These are phyloP conservation scores for Pipistrellus nathusii DNA, from an alignment of 2,797 vertebrate species.

Conservation along the genomic window DNA sequence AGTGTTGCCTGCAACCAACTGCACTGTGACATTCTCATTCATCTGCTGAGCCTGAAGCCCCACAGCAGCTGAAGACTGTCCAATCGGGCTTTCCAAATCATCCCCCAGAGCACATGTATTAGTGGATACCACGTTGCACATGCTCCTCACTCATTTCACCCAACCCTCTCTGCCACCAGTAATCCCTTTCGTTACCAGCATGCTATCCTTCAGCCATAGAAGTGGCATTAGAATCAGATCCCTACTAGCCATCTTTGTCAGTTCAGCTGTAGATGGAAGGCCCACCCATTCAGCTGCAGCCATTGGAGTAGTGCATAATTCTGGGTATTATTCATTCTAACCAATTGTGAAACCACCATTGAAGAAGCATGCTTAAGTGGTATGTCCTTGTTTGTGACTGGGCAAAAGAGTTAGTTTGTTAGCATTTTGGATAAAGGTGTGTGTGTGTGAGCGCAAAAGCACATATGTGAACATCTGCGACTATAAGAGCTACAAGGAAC, in stretches of 20 bases:
- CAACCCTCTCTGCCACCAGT: neutral
- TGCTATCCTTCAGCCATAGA: neutral
- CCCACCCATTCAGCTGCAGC: neutral
- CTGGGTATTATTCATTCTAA: neutral
- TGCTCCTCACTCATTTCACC: neutral
- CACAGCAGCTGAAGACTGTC: neutral
- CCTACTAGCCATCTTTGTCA: neutral
- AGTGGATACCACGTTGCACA: neutral
- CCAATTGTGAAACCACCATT: neutral
- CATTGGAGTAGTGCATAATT: neutral
- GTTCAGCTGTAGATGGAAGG: neutral
- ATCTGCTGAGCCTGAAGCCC: conserved; percentile 37
- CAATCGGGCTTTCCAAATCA: neutral
- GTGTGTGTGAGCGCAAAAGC: neutral
- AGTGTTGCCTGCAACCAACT: neutral
- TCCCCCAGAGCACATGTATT: neutral
- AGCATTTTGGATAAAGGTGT: neutral
- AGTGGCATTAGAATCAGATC: neutral
- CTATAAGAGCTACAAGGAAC: neutral
- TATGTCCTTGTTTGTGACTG: neutral
- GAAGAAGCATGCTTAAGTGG: neutral
- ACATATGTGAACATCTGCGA: neutral
- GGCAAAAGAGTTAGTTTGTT: neutral
- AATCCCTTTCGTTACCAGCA: conserved; percentile 1
- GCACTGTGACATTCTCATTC: neutral